A percentile compares a stretch with the other conserved stretches of the same genome.
Evolutionary conservation across 2,888 invertebrate genomes (phyloP).

Genomic region (Heliothis peltigera): DNA sequence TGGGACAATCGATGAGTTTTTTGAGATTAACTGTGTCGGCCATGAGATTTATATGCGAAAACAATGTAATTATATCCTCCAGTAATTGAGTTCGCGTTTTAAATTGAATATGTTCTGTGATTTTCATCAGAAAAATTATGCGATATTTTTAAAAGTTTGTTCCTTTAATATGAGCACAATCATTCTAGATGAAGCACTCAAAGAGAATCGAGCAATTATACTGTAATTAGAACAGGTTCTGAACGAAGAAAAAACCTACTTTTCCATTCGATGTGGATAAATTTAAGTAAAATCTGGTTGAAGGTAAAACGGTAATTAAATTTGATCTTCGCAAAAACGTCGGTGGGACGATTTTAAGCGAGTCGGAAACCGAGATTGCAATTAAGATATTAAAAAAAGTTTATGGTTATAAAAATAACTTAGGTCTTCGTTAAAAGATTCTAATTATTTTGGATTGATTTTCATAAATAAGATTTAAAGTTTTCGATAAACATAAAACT

Average conservation of each 20-base stretch:
- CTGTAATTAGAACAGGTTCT: conserved; percentile 50
- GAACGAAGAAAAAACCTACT: conserved; percentile 37
- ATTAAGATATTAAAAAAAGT: conserved; percentile 52
- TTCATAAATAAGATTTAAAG: conserved; percentile 2
- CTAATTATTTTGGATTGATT: conserved; percentile 23
- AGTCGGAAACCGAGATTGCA: conserved; percentile 47
- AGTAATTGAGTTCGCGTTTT: conserved; percentile 19
- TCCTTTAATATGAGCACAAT: conserved; percentile 11
- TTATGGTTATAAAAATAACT: conserved; percentile 31
- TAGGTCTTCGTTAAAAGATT: neutral
- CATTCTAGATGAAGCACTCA: conserved; percentile 34
- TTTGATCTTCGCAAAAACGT: conserved; percentile 55
- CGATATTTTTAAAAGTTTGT: neutral
- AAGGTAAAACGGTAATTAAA: conserved; percentile 57
- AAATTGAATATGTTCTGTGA: conserved; percentile 20
- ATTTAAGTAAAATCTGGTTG: conserved; percentile 42
- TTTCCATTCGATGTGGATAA: conserved; percentile 49
- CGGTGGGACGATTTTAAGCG: conserved; percentile 36
- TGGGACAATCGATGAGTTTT: conserved; percentile 49
- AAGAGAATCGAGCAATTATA: conserved; percentile 52
- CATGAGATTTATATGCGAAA: conserved; percentile 43
- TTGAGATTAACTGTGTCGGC: conserved; percentile 45
- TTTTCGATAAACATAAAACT: conserved; percentile 12
- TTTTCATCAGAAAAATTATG: neutral
- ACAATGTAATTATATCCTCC: conserved; percentile 29